phyloP scores from a whole-genome alignment of 2,113 vertebrate genomes.

The Cololabis saira region DNA sequence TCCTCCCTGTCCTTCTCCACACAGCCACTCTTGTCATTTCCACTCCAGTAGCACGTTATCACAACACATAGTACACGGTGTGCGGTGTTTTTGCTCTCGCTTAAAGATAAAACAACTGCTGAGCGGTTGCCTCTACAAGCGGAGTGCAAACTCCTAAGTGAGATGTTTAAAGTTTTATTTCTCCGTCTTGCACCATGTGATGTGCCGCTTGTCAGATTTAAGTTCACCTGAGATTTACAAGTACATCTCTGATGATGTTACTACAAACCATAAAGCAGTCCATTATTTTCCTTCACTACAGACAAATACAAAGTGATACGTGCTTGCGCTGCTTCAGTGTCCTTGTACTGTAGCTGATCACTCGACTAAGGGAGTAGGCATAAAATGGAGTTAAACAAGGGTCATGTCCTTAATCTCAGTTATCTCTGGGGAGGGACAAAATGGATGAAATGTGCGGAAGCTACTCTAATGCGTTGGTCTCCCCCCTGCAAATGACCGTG shows the following conservation, averaged over 20 bases:
- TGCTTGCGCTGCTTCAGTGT: neutral
- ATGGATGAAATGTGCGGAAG: constrained; percentile 28
- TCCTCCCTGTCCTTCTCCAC: constrained; percentile 26
- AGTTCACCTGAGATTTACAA: no score
- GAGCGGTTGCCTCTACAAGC: neutral
- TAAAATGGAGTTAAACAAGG: constrained; percentile 37
- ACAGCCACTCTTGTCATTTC: constrained; percentile 30
- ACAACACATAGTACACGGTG: constrained; percentile 12
- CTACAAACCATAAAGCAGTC: no score
- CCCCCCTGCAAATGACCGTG: constrained; percentile 16
- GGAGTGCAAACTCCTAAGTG: neutral
- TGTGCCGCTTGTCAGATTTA: no score
- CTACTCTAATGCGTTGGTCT: constrained; percentile 22
- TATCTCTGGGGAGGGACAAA: constrained; percentile 35
- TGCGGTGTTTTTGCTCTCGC: neutral
- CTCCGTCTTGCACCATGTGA: no score
- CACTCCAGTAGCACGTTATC: constrained; percentile 24
- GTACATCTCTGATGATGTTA: no score
- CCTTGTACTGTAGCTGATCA: constrained; percentile 10
- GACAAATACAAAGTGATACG: neutral
- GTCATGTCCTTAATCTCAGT: constrained; percentile 38
- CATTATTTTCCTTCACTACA: neutral
- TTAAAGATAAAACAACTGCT: neutral
- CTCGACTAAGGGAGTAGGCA: constrained; percentile 6
- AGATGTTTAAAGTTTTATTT: no score